Evolutionary conservation across 1,140 invertebrate species (phyloP), one percentile per base, ranked within the genome.

Genomic region (Teleogryllus occipitalis): DNA sequence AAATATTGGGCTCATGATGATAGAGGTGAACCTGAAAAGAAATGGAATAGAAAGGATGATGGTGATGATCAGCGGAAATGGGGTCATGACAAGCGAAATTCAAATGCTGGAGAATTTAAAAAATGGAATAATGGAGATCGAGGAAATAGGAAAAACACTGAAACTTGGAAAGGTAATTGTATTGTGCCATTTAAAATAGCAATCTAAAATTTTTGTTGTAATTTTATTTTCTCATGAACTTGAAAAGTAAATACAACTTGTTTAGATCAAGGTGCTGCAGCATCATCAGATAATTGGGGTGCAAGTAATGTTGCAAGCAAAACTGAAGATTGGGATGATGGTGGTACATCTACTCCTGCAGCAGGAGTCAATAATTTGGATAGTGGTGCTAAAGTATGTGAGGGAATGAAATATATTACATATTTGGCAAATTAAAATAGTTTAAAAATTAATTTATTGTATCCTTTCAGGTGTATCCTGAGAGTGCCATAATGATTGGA

Each of bases 1-100:
- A 47, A 82, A 77, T 74, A 46, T 72, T 7, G 80, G 76, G 80
- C 65, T 74, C 22, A 82, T 78, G 77, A 75, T 72, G 80, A 79
- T 18, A 78, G 78, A 79, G 78, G 18, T 18, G 47, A 47, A 47
- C 27, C 22, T 77, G 39, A 39, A 39, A n/a, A 47, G 47, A 77
- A 77, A 77, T 49, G 76, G 39, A 49, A 77, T 77, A 47, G 47
- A n/a, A 74, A 78, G 65, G 21, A 78, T 10, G 8, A 10, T 47
- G 75, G 39, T 76, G 39, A 27, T 3, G 22, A 77, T n/a, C 18
- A 75, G 21, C 8, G 74, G 74, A 18, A 21, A 10, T 14, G 74
- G 74, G 21, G 18, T 65, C 54, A 18, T 65, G 54, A 65, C 18
- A 75, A 75, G 21, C 27, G 74, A 39, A 72, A 72, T 72, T 75